A percentile compares a stretch with the other conserved stretches of the same genome.
Conservation (phyloP, 1,140 invertebrate genomes). For the Oryzaephilus surinamensis region DNA sequence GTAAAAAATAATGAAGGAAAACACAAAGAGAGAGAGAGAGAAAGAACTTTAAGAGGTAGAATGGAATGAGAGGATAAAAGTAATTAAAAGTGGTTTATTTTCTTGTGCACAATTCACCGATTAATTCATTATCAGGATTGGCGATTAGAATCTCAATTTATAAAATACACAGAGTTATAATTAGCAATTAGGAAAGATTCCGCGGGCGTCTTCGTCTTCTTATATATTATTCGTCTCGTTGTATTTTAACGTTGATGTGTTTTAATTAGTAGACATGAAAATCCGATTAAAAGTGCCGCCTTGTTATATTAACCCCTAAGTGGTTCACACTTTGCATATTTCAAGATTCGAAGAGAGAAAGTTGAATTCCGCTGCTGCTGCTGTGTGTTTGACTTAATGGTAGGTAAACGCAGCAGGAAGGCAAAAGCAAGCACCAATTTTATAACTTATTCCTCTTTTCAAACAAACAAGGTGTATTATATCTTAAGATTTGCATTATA, state of each 20-base stretch:
- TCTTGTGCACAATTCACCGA: conserved; percentile 25
- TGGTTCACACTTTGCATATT: conserved; percentile 31
- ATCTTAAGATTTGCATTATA: conserved; percentile 32
- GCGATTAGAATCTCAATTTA: conserved; percentile 38
- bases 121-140: conserved; percentile 37
- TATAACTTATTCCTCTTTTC: conserved; percentile 27
- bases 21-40: too few relatives aligned
- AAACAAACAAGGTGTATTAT: conserved; percentile 27
- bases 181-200: conserved; percentile 35
- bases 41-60: conserved; percentile 24
- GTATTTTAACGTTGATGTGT: conserved; percentile 28
- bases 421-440: too few relatives aligned
- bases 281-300: conserved; percentile 32
- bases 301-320: conserved; percentile 30
- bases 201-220: conserved; percentile 21
- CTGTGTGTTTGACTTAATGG: conserved; percentile 18
- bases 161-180: conserved; percentile 37
- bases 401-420: conserved; percentile 26
- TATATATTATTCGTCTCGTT: too few relatives aligned
- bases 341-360: conserved; percentile 18
- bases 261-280: conserved; percentile 33
- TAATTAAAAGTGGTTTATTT: conserved; percentile 34
- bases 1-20: too few relatives aligned
- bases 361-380: conserved; percentile 11
- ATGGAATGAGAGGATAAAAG: too few relatives aligned